phyloP scores from a whole-genome alignment of 2,113 vertebrate genomes.

The Nyctereutes procyonoides region DNA sequence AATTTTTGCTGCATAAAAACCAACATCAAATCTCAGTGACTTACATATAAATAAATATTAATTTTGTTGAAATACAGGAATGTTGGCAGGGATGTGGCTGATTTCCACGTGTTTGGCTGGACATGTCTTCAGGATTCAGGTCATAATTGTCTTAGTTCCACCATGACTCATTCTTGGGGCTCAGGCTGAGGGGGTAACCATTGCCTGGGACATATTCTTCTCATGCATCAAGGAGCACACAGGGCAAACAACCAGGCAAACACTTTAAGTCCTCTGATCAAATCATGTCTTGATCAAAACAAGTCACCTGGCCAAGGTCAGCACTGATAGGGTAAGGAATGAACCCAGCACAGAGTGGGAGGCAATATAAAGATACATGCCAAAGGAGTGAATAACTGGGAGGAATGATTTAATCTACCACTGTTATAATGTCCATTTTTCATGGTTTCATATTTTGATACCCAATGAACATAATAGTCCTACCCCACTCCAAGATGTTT shows the following conservation, averaged over 20 bases:
- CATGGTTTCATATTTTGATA: not conserved
- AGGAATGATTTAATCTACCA: not conserved
- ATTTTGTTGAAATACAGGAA: not conserved
- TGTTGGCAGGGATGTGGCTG: not conserved
- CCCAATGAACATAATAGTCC: not conserved
- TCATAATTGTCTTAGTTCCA: not conserved
- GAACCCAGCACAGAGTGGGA: not conserved
- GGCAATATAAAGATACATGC: not conserved
- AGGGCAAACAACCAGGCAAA: not conserved
- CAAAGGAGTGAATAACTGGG: rapidly evolving
- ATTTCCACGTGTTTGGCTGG: not conserved
- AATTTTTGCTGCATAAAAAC: not conserved
- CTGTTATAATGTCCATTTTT: not conserved
- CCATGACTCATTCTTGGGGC: not conserved
- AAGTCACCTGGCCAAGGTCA: too few species aligned
- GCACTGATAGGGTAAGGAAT: too few species aligned
- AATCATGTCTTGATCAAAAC: not conserved
- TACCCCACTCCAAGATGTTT: not conserved
- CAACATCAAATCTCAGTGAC: not conserved
- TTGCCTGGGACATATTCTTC: not conserved
- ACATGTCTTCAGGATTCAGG: not conserved
- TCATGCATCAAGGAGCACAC: not conserved
- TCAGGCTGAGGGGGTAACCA: not conserved
- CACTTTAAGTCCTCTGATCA: not conserved
- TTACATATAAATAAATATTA: not conserved